Evolutionary conservation across 1,140 invertebrate genomes (phyloP), one percentile per base, ranked within the genome.

Genomic region (Drosophila lowei): DNA sequence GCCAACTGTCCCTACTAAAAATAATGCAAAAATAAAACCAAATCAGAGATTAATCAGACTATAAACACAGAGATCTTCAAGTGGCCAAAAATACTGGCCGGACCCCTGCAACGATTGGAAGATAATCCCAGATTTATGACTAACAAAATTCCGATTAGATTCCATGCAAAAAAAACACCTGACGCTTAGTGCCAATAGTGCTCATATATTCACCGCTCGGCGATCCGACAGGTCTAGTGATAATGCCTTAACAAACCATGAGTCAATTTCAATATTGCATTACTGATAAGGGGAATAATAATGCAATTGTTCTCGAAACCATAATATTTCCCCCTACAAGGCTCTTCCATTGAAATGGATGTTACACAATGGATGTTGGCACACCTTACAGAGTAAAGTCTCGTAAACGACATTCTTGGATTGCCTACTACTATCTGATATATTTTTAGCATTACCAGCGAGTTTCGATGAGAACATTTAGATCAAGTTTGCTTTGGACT

Each of bases 1-100:
- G 56, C 55, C 23, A 0, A 62, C 21, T 84, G 79, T 21, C 71
- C 66, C n/a, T 68, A 79, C 15, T 77, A 66, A 78, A 38, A 13
- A 6, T 3, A 47, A 34, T 9, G 2, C 9, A 16, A 16, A 46
- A 41, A 56, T 25, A 18, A 46, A 63, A 55, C 50, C 50, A 63
- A 6, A 23, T 21, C 13, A 25, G 41, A 48, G 9, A 48, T 48
- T 30, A 21, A 23, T 9, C 3, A 3, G 2, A 62, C 15, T 48
- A 55, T 9, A 28, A 16, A 25, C 4, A n/a, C 38, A 13, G 6
- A 21, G 11, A 11, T 5, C 2, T 30, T 49, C 1, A 38, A 46
- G 38, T 6, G 34, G 21, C 16, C 25, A 8, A 9, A 49, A 49
- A 49, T 18, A 13, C 23, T 25, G 23, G 3, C n/a, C 6, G 11